Evolutionary conservation across 2,888 invertebrate species (phyloP).

Genomic region (Lagria hirta): DNA sequence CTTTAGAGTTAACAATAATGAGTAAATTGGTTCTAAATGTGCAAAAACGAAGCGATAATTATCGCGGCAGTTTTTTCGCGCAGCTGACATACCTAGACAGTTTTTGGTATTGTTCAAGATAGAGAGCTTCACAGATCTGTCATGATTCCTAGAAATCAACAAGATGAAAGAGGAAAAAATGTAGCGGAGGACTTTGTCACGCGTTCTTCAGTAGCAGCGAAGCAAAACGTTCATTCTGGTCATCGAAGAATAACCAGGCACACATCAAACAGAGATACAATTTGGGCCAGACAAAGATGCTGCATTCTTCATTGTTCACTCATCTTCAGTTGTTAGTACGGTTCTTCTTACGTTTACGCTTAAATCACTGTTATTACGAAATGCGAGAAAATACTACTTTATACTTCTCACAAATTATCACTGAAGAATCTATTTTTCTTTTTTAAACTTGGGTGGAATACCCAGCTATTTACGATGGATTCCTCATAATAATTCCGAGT

Average conservation of each 20-base stretch:
- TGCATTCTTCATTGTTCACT: constrained; percentile 23
- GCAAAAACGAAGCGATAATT: background rate
- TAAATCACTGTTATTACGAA: constrained; percentile 37
- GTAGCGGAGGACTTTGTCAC: constrained; percentile 13
- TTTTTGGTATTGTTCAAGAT: constrained; percentile 4
- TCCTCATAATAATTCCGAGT: too few species aligned
- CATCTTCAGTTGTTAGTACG: constrained; percentile 17
- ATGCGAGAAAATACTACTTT: constrained; percentile 37
- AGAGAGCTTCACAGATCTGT: background rate
- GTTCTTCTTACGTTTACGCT: constrained; percentile 11
- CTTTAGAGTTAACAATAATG: too few species aligned
- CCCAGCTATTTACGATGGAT: too few species aligned
- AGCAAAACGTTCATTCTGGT: constrained; percentile 18
- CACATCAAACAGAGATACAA: too few species aligned
- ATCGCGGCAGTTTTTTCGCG: too few species aligned
- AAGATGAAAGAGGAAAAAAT: constrained; percentile 7
- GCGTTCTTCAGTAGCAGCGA: constrained; percentile 28
- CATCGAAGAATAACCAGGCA: constrained; percentile 11
- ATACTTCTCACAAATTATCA: constrained; percentile 37
- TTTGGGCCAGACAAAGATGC: constrained; percentile 12
- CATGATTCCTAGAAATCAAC: constrained; percentile 18
- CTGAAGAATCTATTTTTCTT: too few species aligned
- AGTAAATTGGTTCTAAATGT: background rate
- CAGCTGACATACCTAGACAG: background rate
- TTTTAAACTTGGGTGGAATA: too few species aligned